These are phyloP conservation scores for Parnassius apollo DNA, from an alignment of 2,888 invertebrate genomes.

Conservation along the genomic window DNA sequence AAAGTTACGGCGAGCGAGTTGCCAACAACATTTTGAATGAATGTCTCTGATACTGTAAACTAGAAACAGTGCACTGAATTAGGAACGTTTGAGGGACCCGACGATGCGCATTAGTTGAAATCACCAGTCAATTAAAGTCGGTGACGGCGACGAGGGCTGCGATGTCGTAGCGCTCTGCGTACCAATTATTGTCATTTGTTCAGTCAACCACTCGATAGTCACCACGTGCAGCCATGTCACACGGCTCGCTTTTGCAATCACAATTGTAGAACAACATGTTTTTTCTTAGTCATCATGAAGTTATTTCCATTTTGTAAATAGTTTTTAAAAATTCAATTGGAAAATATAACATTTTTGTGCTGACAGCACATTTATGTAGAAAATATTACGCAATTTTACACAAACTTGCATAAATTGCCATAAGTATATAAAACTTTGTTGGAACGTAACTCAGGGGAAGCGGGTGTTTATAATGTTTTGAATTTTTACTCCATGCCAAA, in stretches of 20 bases:
- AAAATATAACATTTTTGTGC: too few relatives aligned
- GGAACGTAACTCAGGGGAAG: constrained; percentile 66
- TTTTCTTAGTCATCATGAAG: not conserved
- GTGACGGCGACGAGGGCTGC: constrained; percentile 50
- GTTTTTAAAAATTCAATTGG: too few relatives aligned
- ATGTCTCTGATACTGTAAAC: constrained; percentile 65
- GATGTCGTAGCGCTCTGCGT: constrained; percentile 49
- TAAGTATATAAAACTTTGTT: constrained; percentile 57
- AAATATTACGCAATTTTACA: constrained; percentile 8
- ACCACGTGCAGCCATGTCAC: constrained; percentile 28
- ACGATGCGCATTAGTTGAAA: constrained; percentile 71
- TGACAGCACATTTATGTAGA: constrained; percentile 1
- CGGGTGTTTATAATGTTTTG: constrained; percentile 72
- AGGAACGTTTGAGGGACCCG: constrained; percentile 61
- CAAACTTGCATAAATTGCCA: constrained; percentile 6
- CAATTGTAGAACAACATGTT: not conserved
- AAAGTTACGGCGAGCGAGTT: constrained; percentile 71
- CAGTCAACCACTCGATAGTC: constrained; percentile 52
- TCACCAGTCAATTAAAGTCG: constrained; percentile 71
- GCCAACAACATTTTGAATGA: constrained; percentile 76
- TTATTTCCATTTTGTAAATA: too few relatives aligned
- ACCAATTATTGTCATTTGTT: constrained; percentile 71
- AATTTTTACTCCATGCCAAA: constrained; percentile 46
- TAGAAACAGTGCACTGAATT: constrained; percentile 48
- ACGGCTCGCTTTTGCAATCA: not conserved